Percentiles rank a stretch among this genome's conserved stretches.
These are phyloP conservation scores for Distichodus sexfasciatus DNA, from an alignment of 2,797 vertebrate species.

Conservation along the genomic window DNA sequence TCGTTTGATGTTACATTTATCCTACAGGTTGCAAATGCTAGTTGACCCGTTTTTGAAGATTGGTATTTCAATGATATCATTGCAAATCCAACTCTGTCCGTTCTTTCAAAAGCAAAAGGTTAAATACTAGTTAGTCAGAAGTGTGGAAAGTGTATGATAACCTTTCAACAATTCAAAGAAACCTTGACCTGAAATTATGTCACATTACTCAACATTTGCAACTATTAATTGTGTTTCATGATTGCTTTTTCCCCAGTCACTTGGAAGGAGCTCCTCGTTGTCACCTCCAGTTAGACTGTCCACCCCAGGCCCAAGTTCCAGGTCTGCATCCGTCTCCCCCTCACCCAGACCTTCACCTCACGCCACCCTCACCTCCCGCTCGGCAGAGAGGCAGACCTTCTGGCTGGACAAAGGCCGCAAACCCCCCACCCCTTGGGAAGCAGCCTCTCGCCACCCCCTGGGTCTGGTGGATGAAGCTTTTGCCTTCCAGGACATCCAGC, in stretches of 20 bases:
- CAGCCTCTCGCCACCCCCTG: slow-evolving; percentile 84
- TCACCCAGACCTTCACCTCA: slow-evolving; percentile 68
- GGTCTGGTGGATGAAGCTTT: slow-evolving; percentile 92
- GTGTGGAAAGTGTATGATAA: background rate
- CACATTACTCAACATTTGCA: background rate
- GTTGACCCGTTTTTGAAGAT: background rate
- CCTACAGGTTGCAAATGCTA: background rate
- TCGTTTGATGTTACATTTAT: slow-evolving; percentile 25
- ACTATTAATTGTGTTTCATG: slow-evolving; percentile 56
- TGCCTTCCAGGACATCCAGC: slow-evolving; percentile 76
- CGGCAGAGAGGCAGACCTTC: slow-evolving; percentile 54
- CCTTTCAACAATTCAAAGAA: background rate
- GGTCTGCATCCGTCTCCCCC: slow-evolving; percentile 64
- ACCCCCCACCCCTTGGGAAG: slow-evolving; percentile 88
- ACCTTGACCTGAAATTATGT: background rate
- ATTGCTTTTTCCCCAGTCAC: slow-evolving; percentile 65
- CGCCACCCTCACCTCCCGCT: slow-evolving; percentile 29
- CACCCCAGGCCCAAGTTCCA: slow-evolving; percentile 58
- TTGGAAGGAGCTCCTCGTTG: slow-evolving; percentile 75
- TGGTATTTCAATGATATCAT: no score
- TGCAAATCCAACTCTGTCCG: background rate
- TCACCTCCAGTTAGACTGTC: slow-evolving; percentile 79
- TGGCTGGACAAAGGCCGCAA: slow-evolving; percentile 70
- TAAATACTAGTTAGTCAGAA: background rate
- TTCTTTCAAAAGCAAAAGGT: background rate